Conservation (phyloP, 2,888 invertebrate species). For the Diadegma fenestrale region DNA sequence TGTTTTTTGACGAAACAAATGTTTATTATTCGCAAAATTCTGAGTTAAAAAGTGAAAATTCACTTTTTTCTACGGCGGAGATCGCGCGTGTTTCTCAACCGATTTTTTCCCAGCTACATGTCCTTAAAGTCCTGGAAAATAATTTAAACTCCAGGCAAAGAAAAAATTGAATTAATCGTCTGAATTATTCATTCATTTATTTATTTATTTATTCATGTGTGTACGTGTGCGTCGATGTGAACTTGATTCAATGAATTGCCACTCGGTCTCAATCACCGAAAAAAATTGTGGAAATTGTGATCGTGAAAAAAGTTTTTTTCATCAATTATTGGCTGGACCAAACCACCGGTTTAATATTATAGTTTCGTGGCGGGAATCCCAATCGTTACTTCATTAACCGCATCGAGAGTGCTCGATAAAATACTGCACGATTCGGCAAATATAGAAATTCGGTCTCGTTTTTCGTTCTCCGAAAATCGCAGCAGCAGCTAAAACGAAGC, state of each 20-base stretch:
- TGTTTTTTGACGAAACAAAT: too few relatives aligned
- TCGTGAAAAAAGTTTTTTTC: constrained; percentile 5
- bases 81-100: neutral
- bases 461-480: neutral
- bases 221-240: neutral
- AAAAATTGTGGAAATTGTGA: neutral
- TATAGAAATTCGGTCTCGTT: neutral
- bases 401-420: neutral
- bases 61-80: neutral
- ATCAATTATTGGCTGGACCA: constrained; percentile 13
- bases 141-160: neutral
- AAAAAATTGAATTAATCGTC: neutral
- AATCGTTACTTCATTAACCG: constrained; percentile 43
- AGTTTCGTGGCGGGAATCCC: constrained; percentile 34
- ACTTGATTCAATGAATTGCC: neutral
- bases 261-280: neutral
- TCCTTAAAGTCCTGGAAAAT: neutral
- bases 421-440: neutral
- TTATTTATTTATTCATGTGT: neutral
- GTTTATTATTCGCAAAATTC: too few relatives aligned
- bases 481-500: neutral
- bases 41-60: too few relatives aligned
- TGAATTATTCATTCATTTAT: neutral
- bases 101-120: neutral
- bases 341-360: constrained; percentile 2